phyloP scores from a whole-genome alignment of 1,140 invertebrate species.

The Leptinotarsa lineolata region DNA sequence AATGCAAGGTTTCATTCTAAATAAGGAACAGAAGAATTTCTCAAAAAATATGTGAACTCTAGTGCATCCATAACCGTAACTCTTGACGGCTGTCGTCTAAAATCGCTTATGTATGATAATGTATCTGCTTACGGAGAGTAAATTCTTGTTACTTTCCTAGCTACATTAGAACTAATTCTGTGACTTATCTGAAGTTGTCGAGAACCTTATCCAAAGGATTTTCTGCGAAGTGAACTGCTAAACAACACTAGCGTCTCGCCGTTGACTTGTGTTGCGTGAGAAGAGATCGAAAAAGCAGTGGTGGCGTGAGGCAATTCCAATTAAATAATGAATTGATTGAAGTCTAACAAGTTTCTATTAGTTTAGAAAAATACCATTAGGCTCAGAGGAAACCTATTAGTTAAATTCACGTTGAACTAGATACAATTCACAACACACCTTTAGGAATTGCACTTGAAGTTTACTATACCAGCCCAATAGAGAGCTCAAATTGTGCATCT shows the following conservation, averaged over 20 bases:
- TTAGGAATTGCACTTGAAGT: no score
- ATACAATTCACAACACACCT: no score
- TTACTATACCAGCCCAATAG: no score
- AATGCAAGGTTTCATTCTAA: no score
- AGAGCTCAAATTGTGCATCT: no score
- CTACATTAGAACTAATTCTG: slow-evolving; percentile 31
- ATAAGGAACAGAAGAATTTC: no score
- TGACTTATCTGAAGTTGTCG: slow-evolving; percentile 27
- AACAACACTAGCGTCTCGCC: not conserved
- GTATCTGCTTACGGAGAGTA: slow-evolving; percentile 13
- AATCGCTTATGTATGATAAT: slow-evolving; percentile 29
- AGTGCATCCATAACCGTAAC: not conserved
- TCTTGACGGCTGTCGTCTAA: not conserved
- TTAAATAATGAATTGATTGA: no score
- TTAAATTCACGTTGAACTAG: no score
- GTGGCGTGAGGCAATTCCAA: not conserved
- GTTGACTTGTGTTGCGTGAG: slow-evolving; percentile 1
- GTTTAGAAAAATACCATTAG: no score
- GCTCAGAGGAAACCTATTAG: no score
- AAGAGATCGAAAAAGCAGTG: not conserved
- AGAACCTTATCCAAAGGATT: slow-evolving; percentile 24
- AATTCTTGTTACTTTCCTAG: slow-evolving; percentile 1
- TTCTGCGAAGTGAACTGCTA: slow-evolving; percentile 24
- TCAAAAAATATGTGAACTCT: not conserved
- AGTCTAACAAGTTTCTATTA: no score